Evolutionary conservation across 2,888 invertebrate genomes (phyloP).

Genomic region (Neria commutata): DNA sequence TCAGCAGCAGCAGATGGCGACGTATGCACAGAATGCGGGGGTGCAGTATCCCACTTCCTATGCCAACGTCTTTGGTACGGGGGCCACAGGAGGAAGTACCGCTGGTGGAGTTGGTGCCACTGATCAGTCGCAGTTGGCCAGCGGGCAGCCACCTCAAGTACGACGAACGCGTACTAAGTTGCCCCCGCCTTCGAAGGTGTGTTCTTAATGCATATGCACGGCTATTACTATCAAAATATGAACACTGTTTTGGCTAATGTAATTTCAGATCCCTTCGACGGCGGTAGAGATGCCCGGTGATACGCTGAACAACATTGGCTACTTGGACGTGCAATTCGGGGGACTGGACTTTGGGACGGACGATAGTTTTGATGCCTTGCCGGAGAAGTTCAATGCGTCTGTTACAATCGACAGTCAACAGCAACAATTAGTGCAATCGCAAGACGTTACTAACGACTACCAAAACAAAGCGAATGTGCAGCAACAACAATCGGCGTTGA

Average conservation of each 20-base stretch:
- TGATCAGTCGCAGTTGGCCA: slow-evolving; percentile 44
- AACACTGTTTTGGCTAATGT: background rate
- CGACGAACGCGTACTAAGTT: slow-evolving; percentile 72
- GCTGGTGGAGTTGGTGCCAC: slow-evolving; percentile 29
- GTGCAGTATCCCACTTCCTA: slow-evolving; percentile 59
- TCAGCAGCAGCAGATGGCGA: slow-evolving; percentile 30
- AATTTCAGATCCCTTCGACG: slow-evolving; percentile 80
- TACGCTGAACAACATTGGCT: slow-evolving; percentile 72
- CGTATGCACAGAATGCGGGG: slow-evolving; percentile 31
- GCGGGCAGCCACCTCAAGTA: slow-evolving; percentile 61
- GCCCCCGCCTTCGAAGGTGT: slow-evolving; percentile 85
- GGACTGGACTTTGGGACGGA: slow-evolving; percentile 77
- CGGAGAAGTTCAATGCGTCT: slow-evolving; percentile 60
- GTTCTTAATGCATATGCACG: too few species aligned
- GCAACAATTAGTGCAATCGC: slow-evolving; percentile 40
- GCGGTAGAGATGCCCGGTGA: slow-evolving; percentile 98
- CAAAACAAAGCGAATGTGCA: slow-evolving; percentile 53
- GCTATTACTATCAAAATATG: too few species aligned
- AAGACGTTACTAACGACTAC: slow-evolving; percentile 52
- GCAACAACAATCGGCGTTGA: slow-evolving; percentile 47
- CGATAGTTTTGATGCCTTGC: slow-evolving; percentile 58
- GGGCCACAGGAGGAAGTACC: slow-evolving; percentile 28
- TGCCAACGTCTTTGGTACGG: slow-evolving; percentile 57
- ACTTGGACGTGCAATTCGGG: slow-evolving; percentile 93
- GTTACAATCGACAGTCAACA: slow-evolving; percentile 55